Evolutionary conservation across 2,797 vertebrate species (phyloP).

Genomic region (Craterocephalus amniculus): DNA sequence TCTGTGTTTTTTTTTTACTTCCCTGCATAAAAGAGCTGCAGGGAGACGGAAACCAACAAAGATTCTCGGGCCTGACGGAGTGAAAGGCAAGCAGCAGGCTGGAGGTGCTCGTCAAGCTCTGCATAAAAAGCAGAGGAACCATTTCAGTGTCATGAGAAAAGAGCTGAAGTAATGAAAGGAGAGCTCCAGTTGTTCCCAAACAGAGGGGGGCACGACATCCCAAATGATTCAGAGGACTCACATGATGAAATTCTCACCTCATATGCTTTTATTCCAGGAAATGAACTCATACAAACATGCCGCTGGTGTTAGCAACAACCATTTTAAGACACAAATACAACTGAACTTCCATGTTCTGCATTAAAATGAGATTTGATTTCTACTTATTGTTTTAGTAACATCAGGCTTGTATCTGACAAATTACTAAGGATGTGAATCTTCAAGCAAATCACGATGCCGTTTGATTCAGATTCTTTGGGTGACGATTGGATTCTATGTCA

Average conservation of each 20-base stretch:
- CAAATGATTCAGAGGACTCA: neutral
- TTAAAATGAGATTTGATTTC: no score
- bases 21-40: conserved; percentile 31
- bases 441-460: no score
- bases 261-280: no score
- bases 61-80: neutral
- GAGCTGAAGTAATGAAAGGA: neutral
- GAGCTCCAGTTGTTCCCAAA: neutral
- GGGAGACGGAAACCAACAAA: conserved; percentile 15
- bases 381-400: no score
- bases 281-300: no score
- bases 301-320: no score
- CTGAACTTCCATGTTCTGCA: no score
- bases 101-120: conserved; percentile 6
- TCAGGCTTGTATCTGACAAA: no score
- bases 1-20: neutral
- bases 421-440: no score
- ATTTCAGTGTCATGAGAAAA: conserved; percentile 5
- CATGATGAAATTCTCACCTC: neutral
- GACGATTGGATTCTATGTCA: no score
- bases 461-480: no score
- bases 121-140: conserved; percentile 4
- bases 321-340: no score
- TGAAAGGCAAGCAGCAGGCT: conserved; percentile 14
- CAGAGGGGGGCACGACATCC: neutral